These are phyloP conservation scores for Drosophila triauraria DNA, from an alignment of 1,140 invertebrate species.

Conservation along the genomic window DNA sequence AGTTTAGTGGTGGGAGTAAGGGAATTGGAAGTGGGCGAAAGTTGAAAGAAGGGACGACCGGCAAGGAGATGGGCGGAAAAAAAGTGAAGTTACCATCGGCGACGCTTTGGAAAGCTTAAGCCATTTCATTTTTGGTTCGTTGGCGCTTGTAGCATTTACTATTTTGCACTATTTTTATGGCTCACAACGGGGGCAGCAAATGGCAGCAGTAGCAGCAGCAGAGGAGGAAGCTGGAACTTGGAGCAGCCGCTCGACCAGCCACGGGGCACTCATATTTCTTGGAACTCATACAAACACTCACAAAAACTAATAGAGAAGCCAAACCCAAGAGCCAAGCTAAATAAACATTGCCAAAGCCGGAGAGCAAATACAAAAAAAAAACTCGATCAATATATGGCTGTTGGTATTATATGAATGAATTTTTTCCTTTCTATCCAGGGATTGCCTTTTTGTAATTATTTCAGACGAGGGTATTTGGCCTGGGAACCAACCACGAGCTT, in stretches of 20 bases:
- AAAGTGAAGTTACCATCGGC: conserved; percentile 45
- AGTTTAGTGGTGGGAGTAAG: conserved; percentile 5
- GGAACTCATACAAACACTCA: conserved; percentile 67
- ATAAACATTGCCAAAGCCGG: conserved; percentile 49
- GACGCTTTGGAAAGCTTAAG: conserved; percentile 78
- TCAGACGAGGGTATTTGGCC: not conserved
- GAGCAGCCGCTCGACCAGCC: conserved; percentile 43
- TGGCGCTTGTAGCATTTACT: conserved; percentile 72
- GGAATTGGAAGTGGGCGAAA: conserved; percentile 8
- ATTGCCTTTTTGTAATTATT: conserved; percentile 31
- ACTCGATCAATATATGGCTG: conserved; percentile 30
- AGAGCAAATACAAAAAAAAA: conserved; percentile 35
- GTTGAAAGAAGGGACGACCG: not conserved
- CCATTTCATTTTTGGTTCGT: conserved; percentile 82
- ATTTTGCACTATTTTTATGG: conserved; percentile 73
- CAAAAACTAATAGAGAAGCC: conserved; percentile 76
- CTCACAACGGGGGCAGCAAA: conserved; percentile 40
- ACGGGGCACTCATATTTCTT: conserved; percentile 77
- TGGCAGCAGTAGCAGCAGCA: not conserved
- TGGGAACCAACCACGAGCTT: not conserved
- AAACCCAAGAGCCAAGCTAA: conserved; percentile 34
- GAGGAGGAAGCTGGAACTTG: conserved; percentile 17
- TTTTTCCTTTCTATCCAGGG: not conserved
- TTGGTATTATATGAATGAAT: not conserved
- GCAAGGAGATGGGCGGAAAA: conserved; percentile 4